Conservation (phyloP, 2,113 vertebrate species). For the Spea bombifrons region DNA sequence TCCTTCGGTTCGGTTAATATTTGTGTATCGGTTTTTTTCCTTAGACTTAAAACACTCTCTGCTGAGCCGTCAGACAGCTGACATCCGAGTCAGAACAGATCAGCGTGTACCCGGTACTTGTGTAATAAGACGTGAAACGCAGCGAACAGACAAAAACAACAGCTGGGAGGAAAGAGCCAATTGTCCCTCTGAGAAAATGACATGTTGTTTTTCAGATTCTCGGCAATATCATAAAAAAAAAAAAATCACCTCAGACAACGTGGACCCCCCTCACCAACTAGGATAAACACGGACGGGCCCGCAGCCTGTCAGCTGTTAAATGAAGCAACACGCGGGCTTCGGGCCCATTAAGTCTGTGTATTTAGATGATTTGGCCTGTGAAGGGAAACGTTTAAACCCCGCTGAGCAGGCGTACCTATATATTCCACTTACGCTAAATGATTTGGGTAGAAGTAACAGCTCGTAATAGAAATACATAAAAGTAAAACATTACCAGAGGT, state of each 20-base stretch:
- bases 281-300: background rate
- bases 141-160: constrained; percentile 28
- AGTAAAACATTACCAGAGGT: no score
- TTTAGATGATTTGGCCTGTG: no score
- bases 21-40: no score
- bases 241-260: background rate
- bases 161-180: constrained; percentile 31
- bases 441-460: no score
- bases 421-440: no score
- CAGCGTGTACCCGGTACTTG: constrained; percentile 1
- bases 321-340: background rate
- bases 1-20: no score
- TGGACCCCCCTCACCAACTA: background rate
- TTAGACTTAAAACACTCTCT: background rate
- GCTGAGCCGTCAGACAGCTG: background rate
- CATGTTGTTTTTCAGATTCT: background rate
- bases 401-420: no score
- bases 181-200: constrained; percentile 19
- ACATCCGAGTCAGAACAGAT: background rate
- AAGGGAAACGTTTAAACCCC: no score
- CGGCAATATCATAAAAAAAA: background rate
- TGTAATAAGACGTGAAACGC: background rate
- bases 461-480: no score
- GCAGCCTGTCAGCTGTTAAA: constrained; percentile 2
- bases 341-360: background rate